Base-by-base conservation (phyloP, 92 coral and sea anemone species). In the Siderastrea siderea region DNA sequence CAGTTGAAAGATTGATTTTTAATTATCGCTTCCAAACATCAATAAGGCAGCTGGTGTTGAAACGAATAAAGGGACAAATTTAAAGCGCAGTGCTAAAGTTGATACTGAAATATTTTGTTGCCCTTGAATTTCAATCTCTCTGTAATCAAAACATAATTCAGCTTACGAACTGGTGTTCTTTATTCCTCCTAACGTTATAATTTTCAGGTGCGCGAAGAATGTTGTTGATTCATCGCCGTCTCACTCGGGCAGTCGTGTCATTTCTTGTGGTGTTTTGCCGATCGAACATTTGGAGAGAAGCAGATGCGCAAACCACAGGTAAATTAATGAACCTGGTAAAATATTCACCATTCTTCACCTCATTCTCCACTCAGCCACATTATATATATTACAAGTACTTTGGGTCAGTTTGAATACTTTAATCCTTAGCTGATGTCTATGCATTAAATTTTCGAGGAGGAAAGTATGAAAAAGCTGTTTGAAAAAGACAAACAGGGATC, bases 161-260 rank as follows among this genome's bases (percentile, higher is more conserved):
- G 38, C 57, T 53, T 5, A 53, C 6, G 57, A 53, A 6, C 57
- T 10, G 57, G 57, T 53, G 10, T 10, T 53, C 57, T 53, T 10
- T 53, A 53, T 53, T 53, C 7, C 10, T 53, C 6, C 66, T 2
- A 61, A 3, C 19, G 58, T n/a, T 51, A 2, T 17, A 50, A n/a
- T 73, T 73, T 49, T 9, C 77, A 73, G 77, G 61, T 50, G 52
- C 1, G 2, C 26, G 52, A 15, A 77, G 47, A 76, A 77, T 77
- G 81, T 4, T 44, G 38, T 44, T 43, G 8, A 14, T 59, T 77
- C 81, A 3, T 44, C 68, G 19, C 68, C 43, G 49, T 60, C 19
- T 77, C 19, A 57, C 52, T 68, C 47, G 7, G 5, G 48, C 81
- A 77, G 54, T 77, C 16, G 38, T 79, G 26, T 38, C 80, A 79